phyloP scores from a whole-genome alignment of 2,113 vertebrate species.

The Oreochromis spilurus region DNA sequence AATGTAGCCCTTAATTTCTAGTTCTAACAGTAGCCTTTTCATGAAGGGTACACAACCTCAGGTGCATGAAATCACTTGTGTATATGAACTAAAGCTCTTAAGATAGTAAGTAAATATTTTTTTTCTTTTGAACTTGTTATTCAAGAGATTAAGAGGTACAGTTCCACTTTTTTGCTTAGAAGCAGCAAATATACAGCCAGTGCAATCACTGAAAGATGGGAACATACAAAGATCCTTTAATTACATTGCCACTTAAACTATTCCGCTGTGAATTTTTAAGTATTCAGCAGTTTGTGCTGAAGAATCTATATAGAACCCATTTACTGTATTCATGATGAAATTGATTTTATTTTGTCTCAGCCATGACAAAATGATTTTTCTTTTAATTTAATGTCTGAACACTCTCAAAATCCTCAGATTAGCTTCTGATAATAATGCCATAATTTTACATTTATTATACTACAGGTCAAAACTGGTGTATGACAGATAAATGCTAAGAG shows the following conservation, averaged over 20 bases:
- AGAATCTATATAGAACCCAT: not conserved
- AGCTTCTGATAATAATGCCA: not conserved
- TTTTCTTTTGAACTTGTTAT: not conserved
- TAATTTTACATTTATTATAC: not conserved
- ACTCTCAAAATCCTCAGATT: not conserved
- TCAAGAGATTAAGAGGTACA: not conserved
- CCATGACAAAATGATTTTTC: not conserved
- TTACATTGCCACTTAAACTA: not conserved
- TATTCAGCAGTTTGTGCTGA: not conserved
- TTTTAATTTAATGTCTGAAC: not conserved
- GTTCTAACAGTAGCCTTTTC: not conserved
- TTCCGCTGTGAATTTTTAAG: not conserved
- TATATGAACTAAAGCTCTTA: not conserved
- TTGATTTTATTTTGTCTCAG: not conserved
- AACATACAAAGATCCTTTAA: not conserved
- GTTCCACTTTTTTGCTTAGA: not conserved
- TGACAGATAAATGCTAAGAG: not conserved
- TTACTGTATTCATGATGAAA: not conserved
- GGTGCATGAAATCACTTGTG: not conserved
- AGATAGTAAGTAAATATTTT: not conserved
- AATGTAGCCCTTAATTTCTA: not conserved
- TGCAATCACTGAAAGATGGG: not conserved
- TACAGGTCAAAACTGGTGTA: not conserved
- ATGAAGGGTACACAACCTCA: not conserved
- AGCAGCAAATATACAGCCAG: not conserved